Evolutionary conservation across 2,888 invertebrate species (phyloP).

Genomic region (Sceliomorpha sp.): DNA sequence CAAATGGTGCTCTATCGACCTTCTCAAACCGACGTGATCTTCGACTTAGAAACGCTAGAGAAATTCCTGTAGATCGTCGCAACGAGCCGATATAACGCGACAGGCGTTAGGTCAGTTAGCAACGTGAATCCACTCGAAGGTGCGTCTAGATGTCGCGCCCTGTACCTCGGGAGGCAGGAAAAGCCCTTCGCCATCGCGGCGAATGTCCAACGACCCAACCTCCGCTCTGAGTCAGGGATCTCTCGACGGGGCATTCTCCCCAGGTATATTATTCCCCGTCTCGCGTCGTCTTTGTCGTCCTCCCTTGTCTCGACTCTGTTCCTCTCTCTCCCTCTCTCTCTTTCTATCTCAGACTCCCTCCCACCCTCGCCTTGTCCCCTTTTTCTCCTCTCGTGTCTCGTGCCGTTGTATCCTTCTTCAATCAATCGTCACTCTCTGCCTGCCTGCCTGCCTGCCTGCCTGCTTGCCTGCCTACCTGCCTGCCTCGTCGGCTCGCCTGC

Average conservation of each 20-base stretch:
- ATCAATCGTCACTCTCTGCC: conserved; percentile 43
- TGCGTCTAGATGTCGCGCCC: conserved; percentile 4
- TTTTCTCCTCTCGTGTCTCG: conserved; percentile 8
- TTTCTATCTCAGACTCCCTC: conserved; percentile 17
- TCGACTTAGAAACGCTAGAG: too few relatives aligned
- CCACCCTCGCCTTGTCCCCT: conserved; percentile 23
- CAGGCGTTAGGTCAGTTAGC: too few relatives aligned
- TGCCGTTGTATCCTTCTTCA: conserved; percentile 30
- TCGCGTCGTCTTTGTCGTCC: not conserved
- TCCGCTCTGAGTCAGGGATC: conserved; percentile 16
- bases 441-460: too few relatives aligned
- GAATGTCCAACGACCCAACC: conserved; percentile 44
- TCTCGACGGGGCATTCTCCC: conserved; percentile 28
- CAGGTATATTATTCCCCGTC: conserved; percentile 24
- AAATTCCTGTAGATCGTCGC: too few relatives aligned
- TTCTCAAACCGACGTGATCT: too few relatives aligned
- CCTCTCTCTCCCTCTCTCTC: conserved; percentile 16
- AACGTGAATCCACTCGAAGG: too few relatives aligned
- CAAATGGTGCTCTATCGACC: too few relatives aligned
- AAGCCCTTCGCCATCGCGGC: conserved; percentile 16
- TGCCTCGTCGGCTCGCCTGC: conserved; percentile 13
- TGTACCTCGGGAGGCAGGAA: conserved; percentile 5
- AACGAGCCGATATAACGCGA: too few relatives aligned
- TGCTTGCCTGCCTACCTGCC: too few relatives aligned
- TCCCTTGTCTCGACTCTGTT: not conserved